phyloP scores from a whole-genome alignment of 2,797 vertebrate genomes.

The Bradypus variegatus region DNA sequence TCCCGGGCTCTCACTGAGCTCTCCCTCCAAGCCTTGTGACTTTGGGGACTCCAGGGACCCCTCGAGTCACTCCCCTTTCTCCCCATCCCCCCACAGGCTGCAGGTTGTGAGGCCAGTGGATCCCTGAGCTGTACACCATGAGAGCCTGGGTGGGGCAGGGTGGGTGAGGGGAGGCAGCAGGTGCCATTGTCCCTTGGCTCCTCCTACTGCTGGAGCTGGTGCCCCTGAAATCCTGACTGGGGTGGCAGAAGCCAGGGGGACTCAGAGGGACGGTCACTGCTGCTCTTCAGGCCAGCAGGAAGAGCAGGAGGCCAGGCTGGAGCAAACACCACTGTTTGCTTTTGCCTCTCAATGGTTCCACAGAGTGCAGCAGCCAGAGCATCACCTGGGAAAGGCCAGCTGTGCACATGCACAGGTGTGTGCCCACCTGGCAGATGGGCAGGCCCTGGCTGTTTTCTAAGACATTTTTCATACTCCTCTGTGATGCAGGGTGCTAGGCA shows the following conservation, averaged over 20 bases:
- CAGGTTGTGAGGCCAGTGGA: not conserved
- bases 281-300: not conserved
- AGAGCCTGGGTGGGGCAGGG: not conserved
- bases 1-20: too few species aligned
- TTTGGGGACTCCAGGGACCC: not conserved
- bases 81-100: not conserved
- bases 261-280: not conserved
- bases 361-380: not conserved
- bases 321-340: slow-evolving; percentile 55
- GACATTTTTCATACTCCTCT: not conserved
- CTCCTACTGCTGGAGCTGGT: not conserved
- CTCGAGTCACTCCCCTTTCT: not conserved
- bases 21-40: too few species aligned
- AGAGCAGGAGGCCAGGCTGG: slow-evolving; percentile 39
- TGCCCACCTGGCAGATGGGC: not conserved
- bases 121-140: not conserved
- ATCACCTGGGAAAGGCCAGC: not conserved
- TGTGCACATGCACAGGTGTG: not conserved
- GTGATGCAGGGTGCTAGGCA: not conserved
- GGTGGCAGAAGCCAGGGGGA: not conserved
- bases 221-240: not conserved
- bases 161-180: not conserved
- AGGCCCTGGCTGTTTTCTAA: not conserved
- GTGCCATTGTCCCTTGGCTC: not conserved
- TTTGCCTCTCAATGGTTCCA: not conserved